Evolutionary conservation across 2,113 vertebrate species (phyloP).

Genomic region (Tachysurus vachellii): DNA sequence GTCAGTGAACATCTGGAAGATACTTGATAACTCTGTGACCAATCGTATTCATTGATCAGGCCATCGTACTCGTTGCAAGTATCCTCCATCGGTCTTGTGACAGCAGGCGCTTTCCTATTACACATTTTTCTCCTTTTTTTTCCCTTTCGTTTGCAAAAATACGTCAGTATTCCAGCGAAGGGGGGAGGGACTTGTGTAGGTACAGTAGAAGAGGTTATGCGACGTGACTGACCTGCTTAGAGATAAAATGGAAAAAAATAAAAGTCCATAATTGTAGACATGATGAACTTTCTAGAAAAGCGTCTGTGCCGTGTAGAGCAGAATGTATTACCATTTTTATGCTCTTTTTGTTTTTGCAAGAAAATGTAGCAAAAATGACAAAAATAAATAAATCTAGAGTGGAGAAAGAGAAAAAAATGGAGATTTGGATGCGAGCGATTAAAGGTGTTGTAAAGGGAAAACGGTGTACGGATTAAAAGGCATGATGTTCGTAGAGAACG

Average conservation of each 20-base stretch:
- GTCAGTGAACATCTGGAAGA: constrained; percentile 82
- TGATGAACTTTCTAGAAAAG: constrained; percentile 50
- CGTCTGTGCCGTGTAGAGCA: constrained; percentile 40
- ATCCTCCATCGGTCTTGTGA: constrained; percentile 62
- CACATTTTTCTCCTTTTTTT: constrained; percentile 50
- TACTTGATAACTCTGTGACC: constrained; percentile 88
- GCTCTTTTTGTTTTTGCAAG: constrained; percentile 31
- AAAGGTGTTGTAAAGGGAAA: constrained; percentile 46
- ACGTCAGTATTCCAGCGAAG: constrained; percentile 73
- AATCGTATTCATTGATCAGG: constrained; percentile 83
- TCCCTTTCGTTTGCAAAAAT: constrained; percentile 72
- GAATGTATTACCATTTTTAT: constrained; percentile 46
- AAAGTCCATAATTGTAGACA: constrained; percentile 31
- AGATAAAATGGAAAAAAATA: constrained; percentile 17
- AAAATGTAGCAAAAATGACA: constrained; percentile 46
- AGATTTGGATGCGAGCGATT: constrained; percentile 10
- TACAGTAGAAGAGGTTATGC: constrained; percentile 53
- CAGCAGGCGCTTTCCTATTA: constrained; percentile 60
- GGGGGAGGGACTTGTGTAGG: constrained; percentile 56
- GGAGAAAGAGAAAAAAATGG: constrained; percentile 40
- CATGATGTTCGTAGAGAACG: constrained; percentile 61
- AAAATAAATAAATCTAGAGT: background rate
- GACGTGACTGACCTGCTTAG: constrained; percentile 50
- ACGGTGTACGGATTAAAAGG: constrained; percentile 36
- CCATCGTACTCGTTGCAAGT: constrained; percentile 68